Evolutionary conservation across 2,113 vertebrate species (phyloP), one percentile per base, ranked within the genome.

Genomic region (Brachypteracias leptosomus): DNA sequence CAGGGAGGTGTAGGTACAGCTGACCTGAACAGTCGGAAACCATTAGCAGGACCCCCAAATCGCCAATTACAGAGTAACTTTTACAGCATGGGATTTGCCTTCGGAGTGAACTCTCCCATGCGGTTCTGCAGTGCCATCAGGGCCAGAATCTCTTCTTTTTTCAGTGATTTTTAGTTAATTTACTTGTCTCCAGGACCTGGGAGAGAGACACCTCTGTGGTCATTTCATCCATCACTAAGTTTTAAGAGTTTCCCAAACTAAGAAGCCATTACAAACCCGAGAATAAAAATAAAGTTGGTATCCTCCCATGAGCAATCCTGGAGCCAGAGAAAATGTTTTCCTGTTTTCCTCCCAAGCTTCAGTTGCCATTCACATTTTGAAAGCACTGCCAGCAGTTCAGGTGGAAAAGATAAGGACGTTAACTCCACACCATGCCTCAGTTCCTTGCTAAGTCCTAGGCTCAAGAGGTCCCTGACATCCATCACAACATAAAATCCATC

Each of bases 101-200:
- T 62, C 11, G 5, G 46, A 33, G 20, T 15, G 40, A 51, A 16
- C 33, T 51, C 36, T 61, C 33, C 26, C 26, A 1, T 3, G 10
- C 12, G 44, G 49, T 44, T 65, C 76, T 70, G 63, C 59, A 35
- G 67, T 26, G 55, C 65, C 31, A 6, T 10, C 40, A 62, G 55
- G 51, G 36, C 51, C 61, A 49, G 52, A 78, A 46, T 7, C 35
- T 66, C 36, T 11, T 3, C 6, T 15, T 74, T 28, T 33, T 16
- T 16, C 28, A 28, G 16, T 26, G 55, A 38, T 54, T 89, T 91
- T 84, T 66, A 73, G 49, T 46, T 29, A 22, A 46, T 90, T 77
- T 29, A n/a, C 47, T 55, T 22, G 46, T 24, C 57, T 89, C 65
- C 88, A 91, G 85, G 61, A 96, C 85, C 88, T 94, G 92, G 93